Evolutionary conservation across 1,140 invertebrate species (phyloP), one percentile per base, ranked within the genome.

Genomic region (Drosophila guanche): DNA sequence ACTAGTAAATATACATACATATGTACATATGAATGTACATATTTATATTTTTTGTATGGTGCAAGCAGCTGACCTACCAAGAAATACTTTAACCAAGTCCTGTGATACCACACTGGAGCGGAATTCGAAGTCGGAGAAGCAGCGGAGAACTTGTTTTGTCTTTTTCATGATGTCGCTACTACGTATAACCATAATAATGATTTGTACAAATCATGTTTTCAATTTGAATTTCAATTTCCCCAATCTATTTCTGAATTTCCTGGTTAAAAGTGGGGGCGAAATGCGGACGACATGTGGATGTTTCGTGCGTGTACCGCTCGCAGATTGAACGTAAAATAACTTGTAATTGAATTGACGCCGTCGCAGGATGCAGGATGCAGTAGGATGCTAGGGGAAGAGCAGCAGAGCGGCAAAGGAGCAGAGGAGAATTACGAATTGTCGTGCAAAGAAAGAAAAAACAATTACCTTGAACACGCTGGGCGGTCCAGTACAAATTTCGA

Each of bases 281-380:
- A n/a, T 33, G 20, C 16, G 42, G 60, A 60, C 61, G 57, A 76
- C 70, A 84, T 84, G 65, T 75, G 75, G 10, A 62, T 59, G 37
- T 37, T 8, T 48, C 61, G 48, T 72, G 61, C 63, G 81, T 84
- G 56, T 69, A 29, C 43, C 55, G 55, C 63, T 47, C 55, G 33
- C 51, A 68, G 52, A 69, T 59, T 47, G 42, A 74, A 76, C 47
- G 59, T 74, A 50, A 71, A 83, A 79, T 75, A 89, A 72, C 57
- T 66, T 59, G 58, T 86, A 86, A 86, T 86, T 86, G 84, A 86
- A 88, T 86, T 86, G 78, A 88, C 84, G 79, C 83, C 61, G 63
- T 62, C 70, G 37, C 78, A 85, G 66, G 66, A 88, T 68, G 69
- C 78, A 73, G 55, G 50, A 63, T 76, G 72, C 66, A 60, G 50